Evolutionary conservation across 2,113 vertebrate species (phyloP).

Genomic region (Miniopterus natalensis): DNA sequence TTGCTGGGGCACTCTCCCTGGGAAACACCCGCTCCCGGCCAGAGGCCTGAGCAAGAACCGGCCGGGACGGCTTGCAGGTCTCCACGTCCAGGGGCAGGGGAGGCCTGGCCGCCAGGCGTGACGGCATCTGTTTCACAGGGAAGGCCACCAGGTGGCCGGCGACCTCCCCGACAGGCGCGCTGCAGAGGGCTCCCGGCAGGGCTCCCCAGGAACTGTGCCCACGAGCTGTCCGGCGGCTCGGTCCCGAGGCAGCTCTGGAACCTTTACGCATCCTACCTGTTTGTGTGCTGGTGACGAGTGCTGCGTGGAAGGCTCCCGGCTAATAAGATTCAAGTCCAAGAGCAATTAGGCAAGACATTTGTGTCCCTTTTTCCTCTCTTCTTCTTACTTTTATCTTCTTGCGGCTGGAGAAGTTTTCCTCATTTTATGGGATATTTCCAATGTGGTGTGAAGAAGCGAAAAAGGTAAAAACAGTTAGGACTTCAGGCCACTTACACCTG

Average conservation of each 20-base stretch:
- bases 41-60: background rate
- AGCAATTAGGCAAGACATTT: background rate
- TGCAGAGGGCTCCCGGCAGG: background rate
- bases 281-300: background rate
- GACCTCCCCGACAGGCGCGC: constrained; percentile 56
- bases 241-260: background rate
- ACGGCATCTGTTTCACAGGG: constrained; percentile 54
- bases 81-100: background rate
- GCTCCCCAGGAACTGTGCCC: no score
- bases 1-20: background rate
- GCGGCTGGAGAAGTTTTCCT: background rate
- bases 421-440: background rate
- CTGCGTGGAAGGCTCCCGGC: background rate
- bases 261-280: background rate
- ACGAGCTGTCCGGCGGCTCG: no score
- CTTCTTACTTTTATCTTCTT: background rate
- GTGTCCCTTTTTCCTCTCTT: background rate
- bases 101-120: constrained; percentile 41
- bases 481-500: background rate
- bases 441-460: background rate
- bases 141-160: constrained; percentile 89
- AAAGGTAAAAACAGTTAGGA: background rate
- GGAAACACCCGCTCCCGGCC: fast-evolving
- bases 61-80: background rate
- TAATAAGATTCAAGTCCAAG: background rate